Evolutionary conservation across 2,888 invertebrate genomes (phyloP).

Genomic region (Thymelicus lineola): DNA sequence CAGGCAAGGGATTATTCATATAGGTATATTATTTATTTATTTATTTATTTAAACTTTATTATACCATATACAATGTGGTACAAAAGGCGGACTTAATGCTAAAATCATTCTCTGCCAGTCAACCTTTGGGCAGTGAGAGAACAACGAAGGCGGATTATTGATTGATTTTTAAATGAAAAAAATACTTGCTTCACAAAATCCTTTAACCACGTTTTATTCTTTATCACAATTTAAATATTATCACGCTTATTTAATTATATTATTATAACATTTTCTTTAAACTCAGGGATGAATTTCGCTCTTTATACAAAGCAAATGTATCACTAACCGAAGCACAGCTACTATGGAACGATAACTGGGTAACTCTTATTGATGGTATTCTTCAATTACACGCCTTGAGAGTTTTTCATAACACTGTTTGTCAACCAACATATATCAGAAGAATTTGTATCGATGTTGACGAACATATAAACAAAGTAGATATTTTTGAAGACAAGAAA

Average conservation of each 20-base stretch:
- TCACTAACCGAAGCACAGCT: slow-evolving; percentile 22
- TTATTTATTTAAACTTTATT: too few relatives aligned
- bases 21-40: slow-evolving; percentile 43
- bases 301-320: slow-evolving; percentile 21
- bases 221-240: too few relatives aligned
- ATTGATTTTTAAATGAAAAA: too few relatives aligned
- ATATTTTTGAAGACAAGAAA: background rate
- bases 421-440: slow-evolving; percentile 23
- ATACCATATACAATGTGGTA: too few relatives aligned
- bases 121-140: too few relatives aligned
- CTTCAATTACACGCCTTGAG: slow-evolving; percentile 19
- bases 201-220: too few relatives aligned
- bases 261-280: background rate
- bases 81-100: too few relatives aligned
- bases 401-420: background rate
- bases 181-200: too few relatives aligned
- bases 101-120: too few relatives aligned
- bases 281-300: slow-evolving; percentile 14
- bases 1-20: slow-evolving; percentile 50
- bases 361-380: slow-evolving; percentile 21
- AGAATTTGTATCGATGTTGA: slow-evolving; percentile 26
- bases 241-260: too few relatives aligned
- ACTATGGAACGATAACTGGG: slow-evolving; percentile 21
- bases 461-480: slow-evolving; percentile 4
- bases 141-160: too few relatives aligned